Evolutionary conservation across 2,888 invertebrate genomes (phyloP), one percentile per base, ranked within the genome.

Genomic region (Sminthurides aquaticus): DNA sequence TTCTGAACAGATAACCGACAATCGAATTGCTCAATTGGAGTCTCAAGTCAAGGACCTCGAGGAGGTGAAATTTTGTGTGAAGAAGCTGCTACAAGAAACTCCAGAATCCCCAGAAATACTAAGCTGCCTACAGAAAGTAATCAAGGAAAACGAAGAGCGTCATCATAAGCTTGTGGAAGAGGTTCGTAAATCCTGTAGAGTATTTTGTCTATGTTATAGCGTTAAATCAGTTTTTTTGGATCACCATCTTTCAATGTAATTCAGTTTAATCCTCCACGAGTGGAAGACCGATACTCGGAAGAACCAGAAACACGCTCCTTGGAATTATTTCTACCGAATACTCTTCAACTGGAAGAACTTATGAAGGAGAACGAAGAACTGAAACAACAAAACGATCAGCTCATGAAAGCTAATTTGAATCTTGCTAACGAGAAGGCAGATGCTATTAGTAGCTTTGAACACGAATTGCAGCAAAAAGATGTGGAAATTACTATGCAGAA

Each of bases 401-500:
- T 52, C 5, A 52, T 52, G 52, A 52, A 52, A 22, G 20, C 18
- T 8, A 52, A 52, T 20, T 52, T 52, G 20, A 22, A 52, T 22
- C 22, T 52, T 8, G 52, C 20, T 22, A 52, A 52, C 52, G 52
- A 52, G 5, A 52, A 52, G 22, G 52, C 52, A 8, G 52, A 15
- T 15, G 52, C 22, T 8, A 52, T 52, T 8, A 22, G 20, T 52
- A 15, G 20, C 5, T 52, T 52, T 22, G 52, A 48, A 22, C 56
- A 58, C 18, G 57, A 60, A 29, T 34, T 67, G 20, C 60, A 65
- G 22, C 66, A 66, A 48, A 72, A 68, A 66, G 70, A 74, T 58
- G 65, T 70, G 11, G 72, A 72, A 61, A 69, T 74, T 20, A 70
- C 67, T 62, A 74, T 74, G 74, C 74, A 74, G 65, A 74, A 74